Evolutionary conservation across 2,113 vertebrate species (phyloP), one percentile per base, ranked within the genome.

Genomic region (Colius striatus): DNA sequence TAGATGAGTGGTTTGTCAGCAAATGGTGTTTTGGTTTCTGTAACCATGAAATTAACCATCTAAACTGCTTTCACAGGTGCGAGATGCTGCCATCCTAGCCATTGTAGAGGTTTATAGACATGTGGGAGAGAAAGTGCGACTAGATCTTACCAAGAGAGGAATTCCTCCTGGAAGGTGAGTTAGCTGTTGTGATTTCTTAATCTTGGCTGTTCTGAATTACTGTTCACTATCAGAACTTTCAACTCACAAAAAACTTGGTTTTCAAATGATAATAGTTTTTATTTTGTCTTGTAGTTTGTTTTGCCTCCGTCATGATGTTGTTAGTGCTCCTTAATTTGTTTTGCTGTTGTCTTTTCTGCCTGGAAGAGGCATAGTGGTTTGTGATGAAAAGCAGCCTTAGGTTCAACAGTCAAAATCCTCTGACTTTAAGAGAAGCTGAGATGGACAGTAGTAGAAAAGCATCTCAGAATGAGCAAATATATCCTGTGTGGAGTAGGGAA

Each of bases 61-160:
- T 50, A 45, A 79, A 82, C 36, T 95, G 77, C 15, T 15, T 94
- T 97, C 79, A 47, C 97, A 99, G 99, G 99, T 99, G 96, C 98
- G 99, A 94, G 99, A 99, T 95, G 98, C 98, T 80, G 98, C 99
- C 79, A 96, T 98, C 88, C 94, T 97, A 61, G 95, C 99, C 12
- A 77, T 99, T 79, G 98, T 99, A 96, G 99, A 99, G 88, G 98
- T 99, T 93, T 99, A 99, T 93, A 98, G 98, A 87, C 98, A 99
- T 79, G 98, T 99, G 43, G 99, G 99, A 84, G 99, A 99, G 82
- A 98, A 97, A 97, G 98, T 99, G 70, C 97, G 98, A 93, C 74
- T 95, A 79, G 99, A 99, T 93, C 98, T 99, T 88, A 97, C 45
- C 11, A 99, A 99, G 92, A 98, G 98, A 97, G 99, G 98, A 91